Base-by-base conservation (phyloP, 2,888 invertebrate species). In the Leptinotarsa haldemani region DNA sequence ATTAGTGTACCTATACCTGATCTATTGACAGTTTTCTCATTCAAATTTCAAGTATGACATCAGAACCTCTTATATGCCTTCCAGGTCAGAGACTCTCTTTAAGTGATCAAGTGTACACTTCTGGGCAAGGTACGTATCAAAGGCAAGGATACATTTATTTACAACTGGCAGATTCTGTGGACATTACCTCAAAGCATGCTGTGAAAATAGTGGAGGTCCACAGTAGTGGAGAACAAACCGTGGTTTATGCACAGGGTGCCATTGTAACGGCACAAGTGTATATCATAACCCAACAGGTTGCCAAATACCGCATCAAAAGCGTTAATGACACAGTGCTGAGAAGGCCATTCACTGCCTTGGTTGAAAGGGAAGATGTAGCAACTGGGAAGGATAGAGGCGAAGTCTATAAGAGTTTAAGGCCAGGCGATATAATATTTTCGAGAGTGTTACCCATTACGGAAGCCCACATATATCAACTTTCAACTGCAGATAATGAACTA, bases 401-500 rank as follows among this genome's bases (percentile, higher is more conserved):
- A 85, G 93, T 98, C 86, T 95, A 97, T 84, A 97, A 97, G 84
- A 94, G 95, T 83, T 98, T 93, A 84, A 90, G 97, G 77, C 96
- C 98, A 16, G 97, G 97, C 15, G 99, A 99, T 89, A 93, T 98
- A 63, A 94, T 99, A 77, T 88, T 99, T 77, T 98, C 98, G 1
- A 91, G 95, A 90, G 96, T 99, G 86, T 88, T 97, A 77, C 96
- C 97, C 71, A 93, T 97, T 88, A 97, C 96, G 46, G 97, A 98
- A 89, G 92, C 95, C 1, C 95, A 97, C 82, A 94, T 94, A 70
- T 98, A 97, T 86, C 92, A 96, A 82, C 86, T 99, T 65, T 94
- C 95, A 52, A 98, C 98, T 67, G 96, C 97, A 12, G 98, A 98
- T 87, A 96, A 97, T 88, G 97, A 97, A 87, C 89, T 99, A 15